Evolutionary conservation across 2,888 invertebrate genomes (phyloP), one percentile per base, ranked within the genome.

Genomic region (Spisula subtruncata): DNA sequence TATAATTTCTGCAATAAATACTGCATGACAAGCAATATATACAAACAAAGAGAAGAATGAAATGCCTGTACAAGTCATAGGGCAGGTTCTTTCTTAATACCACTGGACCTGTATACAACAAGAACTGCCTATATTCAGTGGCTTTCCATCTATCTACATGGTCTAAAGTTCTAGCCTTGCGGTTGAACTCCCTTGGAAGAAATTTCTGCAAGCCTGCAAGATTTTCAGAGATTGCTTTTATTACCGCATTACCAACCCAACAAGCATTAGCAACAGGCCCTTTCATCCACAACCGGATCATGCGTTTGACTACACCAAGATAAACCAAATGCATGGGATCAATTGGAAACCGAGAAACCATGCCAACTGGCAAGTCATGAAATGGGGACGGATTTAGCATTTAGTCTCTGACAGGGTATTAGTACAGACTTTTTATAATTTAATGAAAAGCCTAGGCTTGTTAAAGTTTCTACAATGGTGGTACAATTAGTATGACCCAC

Each of bases 271-370:
- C 41, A 32, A 91, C 35, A 25, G 92, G 90, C 16, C 95, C 95
- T 75, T 91, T 93, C 32, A 93, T 92, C 94, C 95, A 95, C 25
- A 94, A 84, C n/a, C 88, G 79, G 0, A 96, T 54, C 4, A 96
- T 83, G 80, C 95, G 94, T 82, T 93, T 93, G 79, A 94, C 92
- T 18, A 95, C 94, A 14, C 95, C 96, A 41, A 96, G 90, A 79
- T 94, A 96, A 14, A 95, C 90, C 14, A 95, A 85, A 83, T 96
- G 96, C 96, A 96, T 94, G 87, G 94, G 94, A 29, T 96, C 94
- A 29, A 94, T 54, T 12, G 95, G 95, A 86, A 96, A 92, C 85
- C 93, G 85, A 16, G 92, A 88, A 18, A 96, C 92, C 89, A 95
- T 89, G 48, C 92, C 94, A 75, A 85, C 48, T 41, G 46, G 46